These are phyloP conservation scores for Rostratula benghalensis DNA, from an alignment of 2,113 vertebrate species.

Conservation along the genomic window DNA sequence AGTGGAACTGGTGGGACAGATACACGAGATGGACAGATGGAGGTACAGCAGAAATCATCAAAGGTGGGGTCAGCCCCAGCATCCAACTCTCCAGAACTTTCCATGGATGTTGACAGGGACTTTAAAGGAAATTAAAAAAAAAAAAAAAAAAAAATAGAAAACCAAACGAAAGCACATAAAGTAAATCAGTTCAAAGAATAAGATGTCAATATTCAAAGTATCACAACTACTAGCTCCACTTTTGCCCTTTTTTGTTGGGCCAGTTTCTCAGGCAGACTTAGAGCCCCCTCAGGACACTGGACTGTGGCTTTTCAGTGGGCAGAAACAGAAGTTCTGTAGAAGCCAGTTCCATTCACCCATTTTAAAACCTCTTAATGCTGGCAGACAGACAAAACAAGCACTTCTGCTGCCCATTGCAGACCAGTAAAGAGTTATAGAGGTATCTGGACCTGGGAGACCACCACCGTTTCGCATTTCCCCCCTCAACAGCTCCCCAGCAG, in stretches of 20 bases:
- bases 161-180: neutral
- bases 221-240: neutral
- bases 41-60: neutral
- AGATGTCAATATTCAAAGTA: neutral
- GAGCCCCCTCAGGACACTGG: neutral
- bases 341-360: neutral
- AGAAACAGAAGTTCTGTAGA: neutral
- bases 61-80: neutral
- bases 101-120: neutral
- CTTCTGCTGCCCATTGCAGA: neutral
- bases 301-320: neutral
- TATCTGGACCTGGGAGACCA: neutral
- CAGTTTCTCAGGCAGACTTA: neutral
- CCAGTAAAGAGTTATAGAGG: neutral
- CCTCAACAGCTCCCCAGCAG: neutral
- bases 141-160: neutral
- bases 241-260: neutral
- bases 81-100: too few species aligned
- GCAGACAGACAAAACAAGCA: neutral
- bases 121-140: neutral
- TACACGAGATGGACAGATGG: accelerated
- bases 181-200: neutral
- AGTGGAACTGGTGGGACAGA: neutral
- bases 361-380: neutral
- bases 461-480: neutral